Evolutionary conservation across 2,113 vertebrate genomes (phyloP).

Genomic region (Ammodytes dubius): DNA sequence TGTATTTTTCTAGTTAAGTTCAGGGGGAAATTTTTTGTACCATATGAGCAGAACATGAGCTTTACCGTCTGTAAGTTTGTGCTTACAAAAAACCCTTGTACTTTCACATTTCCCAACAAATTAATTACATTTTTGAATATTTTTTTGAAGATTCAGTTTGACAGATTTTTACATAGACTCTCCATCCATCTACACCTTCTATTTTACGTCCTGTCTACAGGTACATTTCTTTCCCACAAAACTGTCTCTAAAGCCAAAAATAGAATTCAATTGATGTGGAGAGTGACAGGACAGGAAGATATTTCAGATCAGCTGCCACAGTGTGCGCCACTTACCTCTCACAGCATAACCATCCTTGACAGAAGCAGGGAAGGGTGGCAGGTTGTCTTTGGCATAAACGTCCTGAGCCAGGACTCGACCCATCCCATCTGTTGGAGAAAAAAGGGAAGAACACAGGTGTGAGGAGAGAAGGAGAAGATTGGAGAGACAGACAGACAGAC

Average conservation of each 20-base stretch:
- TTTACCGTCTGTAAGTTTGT: not conserved
- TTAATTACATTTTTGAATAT: not conserved
- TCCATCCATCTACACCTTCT: too few relatives aligned
- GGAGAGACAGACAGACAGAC: constrained; percentile 12
- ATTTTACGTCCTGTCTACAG: not conserved
- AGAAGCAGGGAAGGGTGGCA: constrained; percentile 98
- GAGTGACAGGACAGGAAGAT: not conserved
- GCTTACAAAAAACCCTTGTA: not conserved
- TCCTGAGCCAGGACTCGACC: constrained; percentile 99
- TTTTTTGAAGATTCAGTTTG: not conserved
- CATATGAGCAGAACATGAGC: not conserved
- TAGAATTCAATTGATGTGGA: not conserved
- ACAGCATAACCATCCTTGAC: constrained; percentile 99
- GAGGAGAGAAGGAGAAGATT: constrained; percentile 15
- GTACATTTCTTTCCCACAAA: not conserved
- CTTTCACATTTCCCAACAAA: not conserved
- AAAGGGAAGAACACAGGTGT: constrained; percentile 36
- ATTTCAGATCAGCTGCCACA: constrained; percentile 8
- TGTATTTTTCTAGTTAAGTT: not conserved
- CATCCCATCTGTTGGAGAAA: constrained; percentile 91
- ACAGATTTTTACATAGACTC: not conserved
- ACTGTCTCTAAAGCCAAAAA: not conserved
- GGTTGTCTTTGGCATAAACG: constrained; percentile 99
- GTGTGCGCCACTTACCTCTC: constrained; percentile 87
- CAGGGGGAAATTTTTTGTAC: not conserved